phyloP scores from a whole-genome alignment of 2,797 vertebrate species.

The Crocodylus rhombifer region DNA sequence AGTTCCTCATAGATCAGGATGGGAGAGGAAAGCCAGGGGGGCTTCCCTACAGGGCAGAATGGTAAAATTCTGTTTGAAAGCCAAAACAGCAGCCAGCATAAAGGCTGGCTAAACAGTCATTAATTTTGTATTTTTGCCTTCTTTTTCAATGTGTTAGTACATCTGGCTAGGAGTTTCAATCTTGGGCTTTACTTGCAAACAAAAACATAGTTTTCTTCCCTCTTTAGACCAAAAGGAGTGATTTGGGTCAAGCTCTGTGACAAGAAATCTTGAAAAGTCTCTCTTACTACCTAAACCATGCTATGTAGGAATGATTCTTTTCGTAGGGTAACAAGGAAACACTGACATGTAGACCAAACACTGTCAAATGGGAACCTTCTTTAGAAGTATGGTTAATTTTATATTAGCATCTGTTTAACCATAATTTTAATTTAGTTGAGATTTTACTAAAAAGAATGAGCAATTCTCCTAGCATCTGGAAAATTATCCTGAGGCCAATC shows the following conservation, averaged over 20 bases:
- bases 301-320: background rate
- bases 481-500: background rate
- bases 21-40: background rate
- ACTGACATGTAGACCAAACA: background rate
- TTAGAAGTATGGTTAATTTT: background rate
- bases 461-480: background rate
- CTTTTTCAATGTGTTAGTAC: background rate
- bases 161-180: background rate
- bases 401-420: background rate
- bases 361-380: background rate
- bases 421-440: background rate
- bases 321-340: background rate
- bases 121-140: background rate
- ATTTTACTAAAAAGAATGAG: background rate
- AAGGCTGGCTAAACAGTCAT: constrained; percentile 7
- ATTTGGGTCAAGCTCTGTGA: background rate
- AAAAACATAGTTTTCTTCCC: background rate
- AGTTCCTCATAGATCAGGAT: background rate
- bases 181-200: background rate
- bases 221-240: background rate
- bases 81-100: background rate
- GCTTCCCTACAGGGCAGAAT: background rate
- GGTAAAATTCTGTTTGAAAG: background rate
- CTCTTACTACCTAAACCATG: background rate
- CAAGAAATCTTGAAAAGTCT: background rate